Conservation (phyloP, 1,140 invertebrate genomes). For the Tetramorium alpestre region DNA sequence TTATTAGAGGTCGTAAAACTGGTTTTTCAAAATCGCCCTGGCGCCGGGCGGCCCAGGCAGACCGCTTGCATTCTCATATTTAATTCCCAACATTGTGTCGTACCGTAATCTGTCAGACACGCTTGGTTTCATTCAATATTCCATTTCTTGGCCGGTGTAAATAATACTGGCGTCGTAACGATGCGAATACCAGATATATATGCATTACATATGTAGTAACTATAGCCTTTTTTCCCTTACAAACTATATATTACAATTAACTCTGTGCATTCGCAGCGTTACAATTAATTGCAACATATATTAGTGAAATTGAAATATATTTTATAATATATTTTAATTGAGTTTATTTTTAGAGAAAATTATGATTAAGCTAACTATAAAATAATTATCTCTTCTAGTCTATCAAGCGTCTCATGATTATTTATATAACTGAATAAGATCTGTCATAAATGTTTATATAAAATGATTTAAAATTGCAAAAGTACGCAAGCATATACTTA, state of each 20-base stretch:
- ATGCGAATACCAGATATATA: not conserved
- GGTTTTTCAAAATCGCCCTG: slow-evolving; percentile 38
- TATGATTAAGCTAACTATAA: not conserved
- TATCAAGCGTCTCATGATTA: not conserved
- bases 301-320: not conserved
- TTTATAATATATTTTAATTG: slow-evolving; percentile 15
- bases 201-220: not conserved
- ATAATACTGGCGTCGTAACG: slow-evolving; percentile 19
- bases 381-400: not conserved
- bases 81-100: slow-evolving; percentile 49
- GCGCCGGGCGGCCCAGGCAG: slow-evolving; percentile 6
- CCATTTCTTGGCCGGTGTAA: slow-evolving; percentile 40
- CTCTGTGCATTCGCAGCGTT: not conserved
- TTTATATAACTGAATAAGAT: not conserved
- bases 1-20: slow-evolving; percentile 30
- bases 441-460: not conserved
- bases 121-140: slow-evolving; percentile 58
- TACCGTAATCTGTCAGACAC: slow-evolving; percentile 33
- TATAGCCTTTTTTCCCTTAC: slow-evolving; percentile 5
- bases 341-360: not conserved
- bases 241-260: slow-evolving; percentile 35
- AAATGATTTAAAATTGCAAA: not conserved
- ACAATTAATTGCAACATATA: slow-evolving; percentile 25
- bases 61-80: slow-evolving; percentile 21
- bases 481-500: not conserved